Conservation (phyloP, 2,113 vertebrate genomes). For the Numenius arquata region DNA sequence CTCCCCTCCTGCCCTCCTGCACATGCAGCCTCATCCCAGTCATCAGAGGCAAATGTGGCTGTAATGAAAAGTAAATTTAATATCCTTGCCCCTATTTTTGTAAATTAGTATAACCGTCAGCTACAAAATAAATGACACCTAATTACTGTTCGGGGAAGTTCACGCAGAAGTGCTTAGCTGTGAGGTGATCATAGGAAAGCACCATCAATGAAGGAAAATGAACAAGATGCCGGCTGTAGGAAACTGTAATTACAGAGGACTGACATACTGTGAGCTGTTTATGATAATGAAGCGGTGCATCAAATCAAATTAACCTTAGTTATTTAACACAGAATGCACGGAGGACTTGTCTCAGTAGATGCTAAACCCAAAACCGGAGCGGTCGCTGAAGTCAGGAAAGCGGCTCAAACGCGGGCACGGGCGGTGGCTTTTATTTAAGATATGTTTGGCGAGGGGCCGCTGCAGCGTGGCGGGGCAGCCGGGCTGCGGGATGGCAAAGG, state of each 20-base stretch:
- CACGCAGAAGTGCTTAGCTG: not conserved
- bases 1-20: not conserved
- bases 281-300: conserved; percentile 71
- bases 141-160: conserved; percentile 30
- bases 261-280: conserved; percentile 66
- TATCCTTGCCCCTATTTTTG: not conserved
- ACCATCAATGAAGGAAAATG: not conserved
- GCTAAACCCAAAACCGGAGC: not conserved
- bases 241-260: conserved; percentile 57
- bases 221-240: conserved; percentile 40
- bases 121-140: conserved; percentile 12
- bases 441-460: fast-evolving
- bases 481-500: not conserved
- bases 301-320: conserved; percentile 73
- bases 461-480: not conserved
- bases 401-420: not conserved
- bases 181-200: conserved; percentile 24
- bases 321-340: conserved; percentile 45
- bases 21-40: not conserved
- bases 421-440: not conserved
- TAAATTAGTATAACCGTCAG: not conserved
- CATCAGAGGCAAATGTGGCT: not conserved
- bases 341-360: conserved; percentile 11
- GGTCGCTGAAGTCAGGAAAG: not conserved
- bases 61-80: not conserved